Base-by-base conservation (phyloP, 2,113 vertebrate genomes). In the Hippocampus zosterae region DNA sequence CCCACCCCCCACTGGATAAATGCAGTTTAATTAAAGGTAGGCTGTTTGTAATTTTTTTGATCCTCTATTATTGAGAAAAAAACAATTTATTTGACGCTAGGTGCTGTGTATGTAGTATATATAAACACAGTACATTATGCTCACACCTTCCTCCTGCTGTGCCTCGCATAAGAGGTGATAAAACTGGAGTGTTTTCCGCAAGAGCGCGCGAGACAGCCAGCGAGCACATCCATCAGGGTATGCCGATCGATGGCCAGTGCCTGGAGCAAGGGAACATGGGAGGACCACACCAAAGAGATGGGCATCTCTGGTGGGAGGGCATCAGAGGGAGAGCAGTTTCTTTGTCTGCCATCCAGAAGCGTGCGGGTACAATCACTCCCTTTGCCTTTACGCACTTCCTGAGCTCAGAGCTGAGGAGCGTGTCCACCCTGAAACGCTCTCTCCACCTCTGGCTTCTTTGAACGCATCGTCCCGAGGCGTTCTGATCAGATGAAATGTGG, bases 221-320 rank as follows among this genome's bases (percentile, higher is more conserved):
- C 61, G 67, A 71, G 80, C 88, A 83, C 83, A 90, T 91, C 90
- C 87, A 91, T 91, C 89, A 91, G 87, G 73, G 79, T 81, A 81
- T 85, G 79, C 64, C 84, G 90, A 92, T 92, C 91, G 88, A 92
- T 91, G 90, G 85, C 68, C 75, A 84, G 82, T 65, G 90, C 89
- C 89, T 89, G 83, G 72, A 91, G 90, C 88, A 63, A 65, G 76
- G 73, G 82, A 85, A 85, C 83, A 83, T 73, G 68, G 71, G 89
- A 90, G 80, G 87, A 88, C 90, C 90, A 89, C 89, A 91, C 88
- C 86, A 90, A 91, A 91, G 63, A 44, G 88, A 85, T 82, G 82
- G 82, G 87, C 81, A 88, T 88, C 85, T 90, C 89, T 90, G 84
- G 91, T 92, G 90, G 89, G 91, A 91, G 89, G 87, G 90, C 88